Percentiles rank a stretch among this genome's conserved stretches.
Conservation (phyloP, 2,888 invertebrate species). For the Margaritifera margaritifera region DNA sequence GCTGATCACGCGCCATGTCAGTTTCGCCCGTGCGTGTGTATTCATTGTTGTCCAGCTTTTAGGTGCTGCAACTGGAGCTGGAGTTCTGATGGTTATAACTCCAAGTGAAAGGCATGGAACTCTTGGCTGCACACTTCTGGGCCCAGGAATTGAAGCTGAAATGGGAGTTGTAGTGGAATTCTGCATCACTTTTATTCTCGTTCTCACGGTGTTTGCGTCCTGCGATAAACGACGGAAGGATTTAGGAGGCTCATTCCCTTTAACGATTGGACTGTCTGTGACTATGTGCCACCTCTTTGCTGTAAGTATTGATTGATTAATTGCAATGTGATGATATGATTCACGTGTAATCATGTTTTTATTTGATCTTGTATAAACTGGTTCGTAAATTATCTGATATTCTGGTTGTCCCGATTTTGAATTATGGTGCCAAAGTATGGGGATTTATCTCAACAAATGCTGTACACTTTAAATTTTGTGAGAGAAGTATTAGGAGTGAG, state of each 20-base stretch:
- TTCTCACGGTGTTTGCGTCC: slow-evolving; percentile 87
- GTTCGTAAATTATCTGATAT: too few relatives aligned
- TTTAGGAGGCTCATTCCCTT: slow-evolving; percentile 82
- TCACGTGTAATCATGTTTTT: too few relatives aligned
- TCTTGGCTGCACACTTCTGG: slow-evolving; percentile 82
- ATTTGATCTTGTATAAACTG: too few relatives aligned
- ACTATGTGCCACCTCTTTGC: slow-evolving; percentile 89
- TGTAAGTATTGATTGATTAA: slow-evolving; percentile 77
- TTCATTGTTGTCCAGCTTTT: slow-evolving; percentile 94
- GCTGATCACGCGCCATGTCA: slow-evolving; percentile 85
- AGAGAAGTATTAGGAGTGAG: too few relatives aligned
- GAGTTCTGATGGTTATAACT: slow-evolving; percentile 79
- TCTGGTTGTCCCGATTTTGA: too few relatives aligned
- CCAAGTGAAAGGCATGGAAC: slow-evolving; percentile 80
- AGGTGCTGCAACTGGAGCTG: slow-evolving; percentile 93
- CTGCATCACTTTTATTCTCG: slow-evolving; percentile 87
- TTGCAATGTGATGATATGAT: too few relatives aligned
- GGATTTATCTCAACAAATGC: too few relatives aligned
- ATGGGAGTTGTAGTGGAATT: slow-evolving; percentile 90
- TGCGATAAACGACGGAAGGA: slow-evolving; percentile 88
- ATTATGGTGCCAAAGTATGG: too few relatives aligned
- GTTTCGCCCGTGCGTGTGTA: slow-evolving; percentile 82
- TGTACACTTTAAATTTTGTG: too few relatives aligned
- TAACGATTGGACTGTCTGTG: slow-evolving; percentile 91
- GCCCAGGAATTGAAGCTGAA: slow-evolving; percentile 72